These are phyloP conservation scores for Pogonognathellus flavescens DNA, from an alignment of 1,140 invertebrate genomes.

Conservation along the genomic window DNA sequence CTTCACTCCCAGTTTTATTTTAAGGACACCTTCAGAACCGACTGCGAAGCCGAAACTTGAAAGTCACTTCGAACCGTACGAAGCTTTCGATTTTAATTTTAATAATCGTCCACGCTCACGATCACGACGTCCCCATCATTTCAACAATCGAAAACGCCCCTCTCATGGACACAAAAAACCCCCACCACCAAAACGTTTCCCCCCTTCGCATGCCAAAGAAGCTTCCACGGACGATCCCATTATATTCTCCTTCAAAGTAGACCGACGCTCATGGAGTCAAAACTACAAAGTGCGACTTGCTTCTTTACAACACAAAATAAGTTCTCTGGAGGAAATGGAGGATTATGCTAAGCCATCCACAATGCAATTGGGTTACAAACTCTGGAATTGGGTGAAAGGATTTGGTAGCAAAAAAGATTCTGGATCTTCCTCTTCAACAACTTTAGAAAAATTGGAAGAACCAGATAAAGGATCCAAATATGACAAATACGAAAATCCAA, in stretches of 20 bases:
- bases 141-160: too few relatives aligned
- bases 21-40: too few relatives aligned
- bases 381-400: background rate
- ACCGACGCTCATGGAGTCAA: background rate
- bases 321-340: conserved; percentile 6
- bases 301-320: background rate
- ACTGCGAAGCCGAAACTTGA: too few relatives aligned
- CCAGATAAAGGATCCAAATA: background rate
- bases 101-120: too few relatives aligned
- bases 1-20: too few relatives aligned
- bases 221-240: background rate
- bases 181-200: too few relatives aligned
- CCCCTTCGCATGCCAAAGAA: background rate
- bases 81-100: too few relatives aligned
- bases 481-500: background rate
- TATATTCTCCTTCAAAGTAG: background rate
- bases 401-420: background rate
- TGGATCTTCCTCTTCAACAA: background rate
- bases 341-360: conserved; percentile 4
- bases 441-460: background rate
- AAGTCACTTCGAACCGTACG: too few relatives aligned
- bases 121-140: too few relatives aligned
- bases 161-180: too few relatives aligned
- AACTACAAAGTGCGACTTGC: background rate
- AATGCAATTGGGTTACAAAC: background rate